These are phyloP conservation scores for Centroberyx gerrardi DNA, from an alignment of 2,797 vertebrate species.

Conservation along the genomic window DNA sequence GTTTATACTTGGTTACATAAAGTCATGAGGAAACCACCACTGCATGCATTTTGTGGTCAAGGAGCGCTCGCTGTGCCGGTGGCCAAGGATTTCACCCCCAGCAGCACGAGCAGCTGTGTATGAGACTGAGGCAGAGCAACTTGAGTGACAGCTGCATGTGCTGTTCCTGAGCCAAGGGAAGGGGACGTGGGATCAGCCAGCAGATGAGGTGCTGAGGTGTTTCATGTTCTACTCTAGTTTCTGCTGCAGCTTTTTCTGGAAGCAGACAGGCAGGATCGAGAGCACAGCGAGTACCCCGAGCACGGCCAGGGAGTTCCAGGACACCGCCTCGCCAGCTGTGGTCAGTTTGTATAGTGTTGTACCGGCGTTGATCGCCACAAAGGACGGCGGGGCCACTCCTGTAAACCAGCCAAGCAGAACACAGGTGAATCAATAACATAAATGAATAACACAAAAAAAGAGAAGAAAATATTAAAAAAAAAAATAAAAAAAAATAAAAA, in stretches of 20 bases:
- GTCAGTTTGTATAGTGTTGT: conserved; percentile 98
- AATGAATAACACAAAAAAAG: background rate
- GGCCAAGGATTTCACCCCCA: conserved; percentile 30
- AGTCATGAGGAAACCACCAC: conserved; percentile 58
- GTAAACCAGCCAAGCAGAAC: conserved; percentile 40
- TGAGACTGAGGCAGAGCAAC: conserved; percentile 49
- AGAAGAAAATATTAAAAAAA: background rate
- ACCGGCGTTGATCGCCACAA: conserved; percentile 98
- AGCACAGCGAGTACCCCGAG: conserved; percentile 94
- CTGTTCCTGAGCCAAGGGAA: conserved; percentile 73
- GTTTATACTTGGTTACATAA: conserved; percentile 44
- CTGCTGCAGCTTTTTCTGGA: conserved; percentile 96
- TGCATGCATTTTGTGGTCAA: conserved; percentile 60
- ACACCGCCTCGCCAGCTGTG: conserved; percentile 97
- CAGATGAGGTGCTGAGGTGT: conserved; percentile 63
- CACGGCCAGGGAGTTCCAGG: conserved; percentile 96
- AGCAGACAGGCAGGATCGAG: conserved; percentile 95
- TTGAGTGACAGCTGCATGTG: conserved; percentile 54
- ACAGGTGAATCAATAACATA: conserved; percentile 21
- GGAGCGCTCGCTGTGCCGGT: conserved; percentile 37
- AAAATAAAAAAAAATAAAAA: background rate
- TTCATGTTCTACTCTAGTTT: conserved; percentile 89
- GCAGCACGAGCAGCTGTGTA: conserved; percentile 26
- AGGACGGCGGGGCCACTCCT: conserved; percentile 98
- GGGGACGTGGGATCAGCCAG: conserved; percentile 53